Base-by-base conservation (phyloP, 1,140 invertebrate species). In the Calliopsis andreniformis region DNA sequence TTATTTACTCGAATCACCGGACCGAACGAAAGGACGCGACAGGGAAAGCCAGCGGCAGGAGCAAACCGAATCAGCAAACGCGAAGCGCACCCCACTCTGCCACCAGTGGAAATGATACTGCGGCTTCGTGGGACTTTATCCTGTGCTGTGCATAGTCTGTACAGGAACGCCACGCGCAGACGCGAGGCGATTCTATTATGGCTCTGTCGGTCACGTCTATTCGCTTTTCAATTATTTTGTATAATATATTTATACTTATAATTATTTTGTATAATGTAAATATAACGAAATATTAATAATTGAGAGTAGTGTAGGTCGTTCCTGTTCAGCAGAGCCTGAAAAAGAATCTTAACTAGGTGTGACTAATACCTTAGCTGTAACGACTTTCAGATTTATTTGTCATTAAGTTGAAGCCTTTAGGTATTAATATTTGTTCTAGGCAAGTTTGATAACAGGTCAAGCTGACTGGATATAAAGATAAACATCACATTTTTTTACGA, bases 71-170 rank as follows among this genome's bases (percentile, higher is more conserved):
- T 5, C 28, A 32, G 20, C n/a, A 45, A 20, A 73, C 71, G 49
- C 71, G 61, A 75, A 56, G 23, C 63, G 18, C 55, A 56, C 66
- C 64, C 66, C 73, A 69, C 73, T 61, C 55, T 51, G 55, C 30
- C 56, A 69, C 73, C 70, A 70, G 80, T 84, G 83, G 47, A 80
- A 84, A 83, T 83, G 86, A 81, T 79, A 87, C 86, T 87, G 86
- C 85, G 80, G 85, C 81, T 85, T 80, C 76, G 78, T 55, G 62
- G 45, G 70, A 70, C 67, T 69, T 62, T 73, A 70, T 68, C 51
- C 78, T 20, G 35, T 67, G 45, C 78, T 20, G 35, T 67, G 45
- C 56, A 70, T 56, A 62, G 35, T 77, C 35, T 77, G 78, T 64
- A 78, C 39, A 43, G 75, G 30, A 77, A 75, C 66, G 70, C 47